These are phyloP conservation scores for Apaloderma vittatum DNA, from an alignment of 2,113 vertebrate species.

Conservation along the genomic window DNA sequence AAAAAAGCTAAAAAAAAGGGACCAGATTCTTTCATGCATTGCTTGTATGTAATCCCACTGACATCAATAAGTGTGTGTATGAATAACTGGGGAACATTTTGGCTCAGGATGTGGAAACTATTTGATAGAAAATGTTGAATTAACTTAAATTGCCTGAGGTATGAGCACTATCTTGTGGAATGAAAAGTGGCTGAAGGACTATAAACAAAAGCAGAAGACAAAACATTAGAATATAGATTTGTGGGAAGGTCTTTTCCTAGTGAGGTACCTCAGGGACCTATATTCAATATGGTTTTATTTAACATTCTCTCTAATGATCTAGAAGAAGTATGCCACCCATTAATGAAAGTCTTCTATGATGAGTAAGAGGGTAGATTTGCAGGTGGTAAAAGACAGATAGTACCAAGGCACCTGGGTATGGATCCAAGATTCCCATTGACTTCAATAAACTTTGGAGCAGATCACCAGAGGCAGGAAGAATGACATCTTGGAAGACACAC, in stretches of 20 bases:
- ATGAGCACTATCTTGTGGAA: constrained; percentile 28
- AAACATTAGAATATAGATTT: constrained; percentile 14
- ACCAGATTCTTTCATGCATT: background rate
- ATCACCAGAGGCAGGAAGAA: background rate
- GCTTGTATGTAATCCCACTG: background rate
- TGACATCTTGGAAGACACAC: background rate
- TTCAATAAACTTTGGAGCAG: background rate
- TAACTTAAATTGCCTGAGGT: constrained; percentile 51
- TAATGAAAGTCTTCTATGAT: background rate
- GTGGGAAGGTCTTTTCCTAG: constrained; percentile 1
- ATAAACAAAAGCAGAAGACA: constrained; percentile 52
- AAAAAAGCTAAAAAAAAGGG: background rate
- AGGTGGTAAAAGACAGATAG: background rate
- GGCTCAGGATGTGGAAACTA: constrained; percentile 10
- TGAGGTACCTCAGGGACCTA: background rate
- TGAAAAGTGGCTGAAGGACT: constrained; percentile 37
- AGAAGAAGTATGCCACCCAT: background rate
- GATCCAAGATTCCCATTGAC: background rate
- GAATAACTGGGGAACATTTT: constrained; percentile 12
- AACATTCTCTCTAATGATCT: background rate
- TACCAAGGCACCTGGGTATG: background rate
- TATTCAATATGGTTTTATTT: constrained; percentile 11
- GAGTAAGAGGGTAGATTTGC: background rate
- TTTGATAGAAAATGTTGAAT: constrained; percentile 38
- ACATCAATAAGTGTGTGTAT: background rate